Conservation (phyloP, 2,888 invertebrate species). For the Leucophenga montana region DNA sequence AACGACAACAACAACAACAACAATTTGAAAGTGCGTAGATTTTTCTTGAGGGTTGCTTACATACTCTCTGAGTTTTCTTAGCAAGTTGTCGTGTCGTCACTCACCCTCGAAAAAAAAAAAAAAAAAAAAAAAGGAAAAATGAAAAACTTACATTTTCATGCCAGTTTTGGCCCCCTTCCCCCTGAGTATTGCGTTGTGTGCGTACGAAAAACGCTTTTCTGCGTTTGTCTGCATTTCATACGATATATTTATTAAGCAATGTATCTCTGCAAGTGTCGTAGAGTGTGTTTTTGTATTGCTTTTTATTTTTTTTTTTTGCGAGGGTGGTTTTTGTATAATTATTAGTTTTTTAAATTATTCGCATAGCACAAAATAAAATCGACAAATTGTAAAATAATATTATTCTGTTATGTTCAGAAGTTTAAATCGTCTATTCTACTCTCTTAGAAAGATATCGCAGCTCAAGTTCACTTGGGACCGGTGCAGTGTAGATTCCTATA, state of each 20-base stretch:
- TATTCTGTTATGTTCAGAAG: too few relatives aligned
- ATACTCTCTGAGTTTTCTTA: neutral
- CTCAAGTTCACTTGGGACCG: too few relatives aligned
- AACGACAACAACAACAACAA: neutral
- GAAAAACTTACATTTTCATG: conserved; percentile 22
- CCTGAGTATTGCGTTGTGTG: conserved; percentile 1
- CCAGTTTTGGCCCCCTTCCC: too few relatives aligned
- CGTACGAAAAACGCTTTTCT: conserved; percentile 23
- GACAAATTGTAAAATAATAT: too few relatives aligned
- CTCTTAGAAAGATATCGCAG: too few relatives aligned
- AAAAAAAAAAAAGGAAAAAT: neutral
- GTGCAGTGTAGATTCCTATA: too few relatives aligned
- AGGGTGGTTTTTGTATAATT: neutral
- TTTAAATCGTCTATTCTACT: too few relatives aligned
- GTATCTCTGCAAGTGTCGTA: conserved; percentile 1
- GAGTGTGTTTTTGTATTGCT: neutral
- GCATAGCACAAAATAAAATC: too few relatives aligned
- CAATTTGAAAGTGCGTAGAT: neutral
- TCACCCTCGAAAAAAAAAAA: neutral
- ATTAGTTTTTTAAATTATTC: neutral
- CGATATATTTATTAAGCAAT: neutral
- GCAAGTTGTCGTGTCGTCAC: neutral
- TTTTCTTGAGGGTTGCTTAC: conserved; percentile 18
- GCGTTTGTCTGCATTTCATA: neutral
- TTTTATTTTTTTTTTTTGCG: too few relatives aligned